Conservation (phyloP, 1,140 invertebrate genomes). For the Scaptodrosophila lebanonensis region DNA sequence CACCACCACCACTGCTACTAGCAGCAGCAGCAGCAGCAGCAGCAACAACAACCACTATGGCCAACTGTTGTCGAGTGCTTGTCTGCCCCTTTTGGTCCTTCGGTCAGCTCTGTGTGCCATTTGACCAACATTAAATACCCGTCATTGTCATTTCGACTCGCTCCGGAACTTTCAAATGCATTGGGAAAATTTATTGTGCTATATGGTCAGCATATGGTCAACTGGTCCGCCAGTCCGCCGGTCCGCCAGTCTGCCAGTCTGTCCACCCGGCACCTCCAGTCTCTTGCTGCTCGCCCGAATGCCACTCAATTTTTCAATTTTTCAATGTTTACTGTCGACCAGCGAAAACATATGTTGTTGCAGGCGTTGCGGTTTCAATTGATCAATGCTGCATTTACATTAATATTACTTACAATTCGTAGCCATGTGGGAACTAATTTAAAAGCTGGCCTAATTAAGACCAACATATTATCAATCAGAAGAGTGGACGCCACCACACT, state of each 20-base stretch:
- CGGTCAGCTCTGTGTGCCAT: slow-evolving; percentile 14
- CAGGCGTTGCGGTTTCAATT: slow-evolving; percentile 7
- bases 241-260: no score
- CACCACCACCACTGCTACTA: background rate
- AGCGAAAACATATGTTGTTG: slow-evolving; percentile 12
- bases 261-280: no score
- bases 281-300: no score
- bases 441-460: no score
- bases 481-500: no score
- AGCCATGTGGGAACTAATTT: no score
- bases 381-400: no score
- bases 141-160: no score
- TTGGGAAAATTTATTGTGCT: slow-evolving; percentile 47
- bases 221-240: slow-evolving; percentile 7
- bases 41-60: no score
- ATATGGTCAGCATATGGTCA: slow-evolving; percentile 44
- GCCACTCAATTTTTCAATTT: slow-evolving; percentile 1
- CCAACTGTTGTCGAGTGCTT: slow-evolving; percentile 67
- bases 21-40: no score
- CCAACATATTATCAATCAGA: no score
- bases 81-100: slow-evolving; percentile 54
- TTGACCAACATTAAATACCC: slow-evolving; percentile 54
- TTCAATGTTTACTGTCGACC: slow-evolving; percentile 6
- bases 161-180: slow-evolving; percentile 20
- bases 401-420: no score